Percentiles rank a stretch among this genome's conserved stretches.
Conservation (phyloP, 2,113 vertebrate species). For the Ovis canadensis region DNA sequence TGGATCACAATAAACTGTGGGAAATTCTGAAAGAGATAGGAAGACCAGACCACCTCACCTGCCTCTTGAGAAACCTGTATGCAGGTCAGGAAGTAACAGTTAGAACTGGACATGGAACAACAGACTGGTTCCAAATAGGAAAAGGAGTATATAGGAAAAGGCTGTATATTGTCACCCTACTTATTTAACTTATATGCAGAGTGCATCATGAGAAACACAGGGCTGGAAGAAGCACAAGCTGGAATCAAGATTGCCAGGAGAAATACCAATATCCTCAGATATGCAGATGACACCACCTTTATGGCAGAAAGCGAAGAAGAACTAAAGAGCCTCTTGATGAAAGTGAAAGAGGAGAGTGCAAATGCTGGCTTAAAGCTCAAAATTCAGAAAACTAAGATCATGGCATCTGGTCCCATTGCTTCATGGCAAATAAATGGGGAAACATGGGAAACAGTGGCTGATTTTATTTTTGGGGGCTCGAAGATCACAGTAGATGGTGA, state of each 20-base stretch:
- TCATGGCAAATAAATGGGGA: neutral
- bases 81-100: neutral
- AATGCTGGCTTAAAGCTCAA: neutral
- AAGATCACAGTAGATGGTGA: neutral
- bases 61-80: neutral
- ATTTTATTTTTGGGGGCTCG: neutral
- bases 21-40: neutral
- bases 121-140: neutral
- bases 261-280: neutral
- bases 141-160: neutral
- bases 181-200: neutral
- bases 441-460: neutral
- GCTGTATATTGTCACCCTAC: neutral
- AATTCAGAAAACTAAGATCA: neutral
- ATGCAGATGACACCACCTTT: neutral
- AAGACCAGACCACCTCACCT: neutral
- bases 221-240: neutral
- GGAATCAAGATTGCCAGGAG: neutral
- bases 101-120: neutral
- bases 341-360: neutral
- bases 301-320: accelerated
- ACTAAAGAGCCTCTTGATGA: neutral
- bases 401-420: neutral
- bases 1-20: neutral
- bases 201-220: neutral